phyloP scores from a whole-genome alignment of 2,113 vertebrate species.

The Tamias sibiricus region DNA sequence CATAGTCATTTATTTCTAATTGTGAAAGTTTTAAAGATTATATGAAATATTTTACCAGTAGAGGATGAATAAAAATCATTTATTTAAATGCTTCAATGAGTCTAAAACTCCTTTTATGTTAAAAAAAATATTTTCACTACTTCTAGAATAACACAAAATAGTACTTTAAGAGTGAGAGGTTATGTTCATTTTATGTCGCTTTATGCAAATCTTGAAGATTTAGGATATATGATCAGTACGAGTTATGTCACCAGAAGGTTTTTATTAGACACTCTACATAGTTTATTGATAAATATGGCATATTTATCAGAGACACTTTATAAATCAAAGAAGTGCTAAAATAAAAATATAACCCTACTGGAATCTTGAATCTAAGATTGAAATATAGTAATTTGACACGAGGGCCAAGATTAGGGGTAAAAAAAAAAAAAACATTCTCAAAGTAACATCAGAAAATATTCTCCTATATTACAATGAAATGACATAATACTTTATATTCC shows the following conservation, averaged over 20 bases:
- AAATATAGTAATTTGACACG: conserved; percentile 49
- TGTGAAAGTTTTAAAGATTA: conserved; percentile 36
- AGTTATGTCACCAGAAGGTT: conserved; percentile 50
- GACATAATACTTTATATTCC: background rate
- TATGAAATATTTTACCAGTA: background rate
- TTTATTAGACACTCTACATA: conserved; percentile 31
- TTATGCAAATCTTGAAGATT: conserved; percentile 44
- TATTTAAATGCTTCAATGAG: conserved; percentile 17
- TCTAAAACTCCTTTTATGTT: background rate
- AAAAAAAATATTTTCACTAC: conserved; percentile 9
- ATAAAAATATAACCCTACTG: conserved; percentile 42
- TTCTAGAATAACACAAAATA: conserved; percentile 25
- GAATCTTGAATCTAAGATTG: background rate
- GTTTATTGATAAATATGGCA: conserved; percentile 50
- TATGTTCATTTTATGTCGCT: conserved; percentile 54
- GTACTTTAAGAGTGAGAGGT: background rate
- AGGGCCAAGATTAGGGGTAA: background rate
- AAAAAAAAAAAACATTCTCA: background rate
- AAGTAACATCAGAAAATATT: conserved; percentile 10
- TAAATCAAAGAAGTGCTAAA: conserved; percentile 64
- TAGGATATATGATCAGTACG: background rate
- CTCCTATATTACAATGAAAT: background rate
- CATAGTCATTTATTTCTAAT: background rate
- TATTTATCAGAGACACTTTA: conserved; percentile 49
- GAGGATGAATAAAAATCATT: background rate